Percentiles rank a stretch among this genome's conserved stretches.
Conservation (phyloP, 37 sponge, comb jelly and placozoan genomes). For the Haliclona indistincta region DNA sequence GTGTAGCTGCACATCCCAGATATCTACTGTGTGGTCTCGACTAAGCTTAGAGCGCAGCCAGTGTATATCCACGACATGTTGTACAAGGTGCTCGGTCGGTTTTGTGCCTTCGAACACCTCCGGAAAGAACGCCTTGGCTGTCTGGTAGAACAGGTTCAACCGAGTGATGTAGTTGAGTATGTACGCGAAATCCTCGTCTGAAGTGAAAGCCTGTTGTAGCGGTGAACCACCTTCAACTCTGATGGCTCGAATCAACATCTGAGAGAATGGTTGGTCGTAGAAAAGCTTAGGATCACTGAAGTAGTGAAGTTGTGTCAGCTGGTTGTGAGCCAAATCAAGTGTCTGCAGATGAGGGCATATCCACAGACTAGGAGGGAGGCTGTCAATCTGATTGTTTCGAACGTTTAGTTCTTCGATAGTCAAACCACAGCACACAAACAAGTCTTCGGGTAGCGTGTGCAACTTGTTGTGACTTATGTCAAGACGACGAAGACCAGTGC, state of each 20-base stretch:
- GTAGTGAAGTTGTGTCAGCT: slow-evolving; percentile 53
- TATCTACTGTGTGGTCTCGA: neutral
- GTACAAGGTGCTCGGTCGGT: neutral
- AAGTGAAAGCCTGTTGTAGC: neutral
- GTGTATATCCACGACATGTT: slow-evolving; percentile 32
- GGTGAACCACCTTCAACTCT: neutral
- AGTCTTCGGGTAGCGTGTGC: slow-evolving; percentile 42
- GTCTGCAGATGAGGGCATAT: slow-evolving; percentile 49
- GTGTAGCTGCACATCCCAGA: neutral
- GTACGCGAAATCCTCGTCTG: neutral
- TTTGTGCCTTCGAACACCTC: neutral
- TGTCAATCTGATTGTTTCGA: slow-evolving; percentile 33
- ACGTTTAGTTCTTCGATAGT: slow-evolving; percentile 52
- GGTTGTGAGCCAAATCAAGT: slow-evolving; percentile 44
- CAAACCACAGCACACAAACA: slow-evolving; percentile 19
- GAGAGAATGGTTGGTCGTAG: slow-evolving; percentile 4
- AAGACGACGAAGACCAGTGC: slow-evolving; percentile 5
- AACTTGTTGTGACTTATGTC: slow-evolving; percentile 56
- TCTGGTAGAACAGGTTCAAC: slow-evolving; percentile 28
- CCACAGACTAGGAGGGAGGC: slow-evolving; percentile 75
- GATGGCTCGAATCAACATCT: neutral
- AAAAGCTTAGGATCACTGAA: slow-evolving; percentile 37
- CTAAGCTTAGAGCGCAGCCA: neutral
- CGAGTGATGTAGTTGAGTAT: slow-evolving; percentile 14
- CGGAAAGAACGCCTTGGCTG: neutral